Conservation (phyloP, 2,113 vertebrate genomes). For the Oreochromis aureus region DNA sequence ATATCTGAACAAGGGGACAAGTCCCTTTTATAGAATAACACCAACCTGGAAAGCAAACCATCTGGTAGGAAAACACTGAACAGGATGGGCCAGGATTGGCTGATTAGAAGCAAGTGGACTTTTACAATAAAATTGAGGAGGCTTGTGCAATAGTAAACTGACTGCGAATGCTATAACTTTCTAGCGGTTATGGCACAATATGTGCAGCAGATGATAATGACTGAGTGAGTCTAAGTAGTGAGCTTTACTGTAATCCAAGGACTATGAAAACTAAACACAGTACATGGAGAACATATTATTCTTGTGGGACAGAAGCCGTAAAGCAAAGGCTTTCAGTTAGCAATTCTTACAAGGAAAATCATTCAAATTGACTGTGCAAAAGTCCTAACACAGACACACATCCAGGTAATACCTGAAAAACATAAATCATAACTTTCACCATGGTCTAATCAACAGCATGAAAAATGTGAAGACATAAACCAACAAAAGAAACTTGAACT, state of each 20-base stretch:
- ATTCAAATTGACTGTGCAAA: not conserved
- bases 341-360: not conserved
- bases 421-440: not conserved
- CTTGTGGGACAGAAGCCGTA: not conserved
- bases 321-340: not conserved
- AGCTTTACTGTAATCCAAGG: not conserved
- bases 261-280: not conserved
- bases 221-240: not conserved
- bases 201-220: not conserved
- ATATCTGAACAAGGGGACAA: not conserved
- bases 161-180: not conserved
- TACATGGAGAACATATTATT: not conserved
- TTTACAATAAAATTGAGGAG: not conserved
- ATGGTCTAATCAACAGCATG: not conserved
- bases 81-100: not conserved
- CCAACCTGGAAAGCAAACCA: not conserved
- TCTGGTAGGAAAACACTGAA: not conserved
- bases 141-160: not conserved
- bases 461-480: not conserved
- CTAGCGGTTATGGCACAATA: accelerated
- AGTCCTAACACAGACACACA: not conserved
- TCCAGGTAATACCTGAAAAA: not conserved
- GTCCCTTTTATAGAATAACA: not conserved
- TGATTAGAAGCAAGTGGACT: not conserved
- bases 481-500: not conserved